Evolutionary conservation across 2,888 invertebrate species (phyloP), one percentile per base, ranked within the genome.

Genomic region (Drosophila falleni): DNA sequence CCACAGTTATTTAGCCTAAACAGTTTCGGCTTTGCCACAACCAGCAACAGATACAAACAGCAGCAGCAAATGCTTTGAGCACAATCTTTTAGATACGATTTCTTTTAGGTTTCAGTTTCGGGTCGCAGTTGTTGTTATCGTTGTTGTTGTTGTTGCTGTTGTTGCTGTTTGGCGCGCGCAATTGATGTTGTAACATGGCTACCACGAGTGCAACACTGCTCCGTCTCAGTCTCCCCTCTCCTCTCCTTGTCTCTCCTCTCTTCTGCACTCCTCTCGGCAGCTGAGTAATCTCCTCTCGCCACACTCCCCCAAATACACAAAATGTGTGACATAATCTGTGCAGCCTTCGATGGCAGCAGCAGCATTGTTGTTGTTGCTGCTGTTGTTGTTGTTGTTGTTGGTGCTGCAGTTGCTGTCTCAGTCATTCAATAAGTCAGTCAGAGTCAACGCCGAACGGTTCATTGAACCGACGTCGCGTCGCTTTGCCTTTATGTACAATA

Each of bases 181-280:
- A 89, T 89, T 86, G 85, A 86, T 86, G 86, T 89, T 86, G 86
- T 88, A 86, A 86, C 90, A 89, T 88, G 81, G 89, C 89, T 89
- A 86, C 86, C 89, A 89, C 70, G 88, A 88, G 88, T 89, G 88
- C 84, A 89, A 84, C 89, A 89, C 76, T 58, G 83, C 62, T 37
- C 33, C 39, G 39, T 16, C 66, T 68, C 73, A 59, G 23, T 49
- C 23, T 26, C 49, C 41, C n/a, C n/a, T n/a, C n/a, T n/a, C n/a
- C 3, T 58, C 67, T 46, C 39, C 33, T 29, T 5, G 26, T 5
- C 4, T 3, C 26, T 53, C 62, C 64, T 41, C 42, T 19, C 5
- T 3, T 16, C 44, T n/a, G n/a, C n/a, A n/a, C n/a, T 46, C 56
- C 31, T n/a, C 33, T n/a, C 64, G 23, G 16, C 75, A 16, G 65